Base-by-base conservation (phyloP, 2,113 vertebrate genomes). In the Crypturellus undulatus region DNA sequence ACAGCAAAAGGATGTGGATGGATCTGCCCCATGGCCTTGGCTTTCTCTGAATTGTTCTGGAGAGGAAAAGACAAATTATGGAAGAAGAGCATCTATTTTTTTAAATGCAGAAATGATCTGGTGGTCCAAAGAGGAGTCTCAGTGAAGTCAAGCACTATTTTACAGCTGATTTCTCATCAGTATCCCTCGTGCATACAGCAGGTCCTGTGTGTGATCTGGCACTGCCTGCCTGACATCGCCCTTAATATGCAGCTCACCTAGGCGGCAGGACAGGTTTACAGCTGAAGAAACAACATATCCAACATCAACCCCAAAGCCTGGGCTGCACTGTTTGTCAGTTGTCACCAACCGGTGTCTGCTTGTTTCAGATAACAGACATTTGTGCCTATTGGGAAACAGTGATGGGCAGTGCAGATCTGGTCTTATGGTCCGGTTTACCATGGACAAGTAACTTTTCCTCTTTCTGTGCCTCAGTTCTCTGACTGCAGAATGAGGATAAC, bases 121-220 rank as follows among this genome's bases (percentile, higher is more conserved):
- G 34, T 7, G 12, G 7, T 63, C 45, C 56, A 49, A 79, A 54
- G 56, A 43, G n/a, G 30, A 22, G 19, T 64, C 62, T 49, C 63
- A 12, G 2, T n/a, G 40, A 69, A 59, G 21, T 10, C 58, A 75
- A 34, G 17, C 13, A 13, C 12, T 56, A 7, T 8, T 56, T 51
- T 38, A 40, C 47, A 19, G 4, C 3, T 43, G 60, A 28, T 14
- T 64, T 34, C n/a, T 65, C 51, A 9, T 7, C 9, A 34, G 59
- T 4, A 6, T 2, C 5, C 5, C 10, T 38, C 38, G 2, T 38
- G 15, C 15, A 2, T 2, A 19, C 6, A 68, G 6, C 20, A 16
- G 1, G 0, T 12, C 4, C 0, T 26, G 63, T 30, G 18, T 52
- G 54, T 28, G 43, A 36, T 8, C 24, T 42, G 17, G 18, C 34